A percentile compares a stretch with the other conserved stretches of the same genome.
Evolutionary conservation across 2,888 invertebrate genomes (phyloP).

Genomic region (Drosophila nigritarsus): DNA sequence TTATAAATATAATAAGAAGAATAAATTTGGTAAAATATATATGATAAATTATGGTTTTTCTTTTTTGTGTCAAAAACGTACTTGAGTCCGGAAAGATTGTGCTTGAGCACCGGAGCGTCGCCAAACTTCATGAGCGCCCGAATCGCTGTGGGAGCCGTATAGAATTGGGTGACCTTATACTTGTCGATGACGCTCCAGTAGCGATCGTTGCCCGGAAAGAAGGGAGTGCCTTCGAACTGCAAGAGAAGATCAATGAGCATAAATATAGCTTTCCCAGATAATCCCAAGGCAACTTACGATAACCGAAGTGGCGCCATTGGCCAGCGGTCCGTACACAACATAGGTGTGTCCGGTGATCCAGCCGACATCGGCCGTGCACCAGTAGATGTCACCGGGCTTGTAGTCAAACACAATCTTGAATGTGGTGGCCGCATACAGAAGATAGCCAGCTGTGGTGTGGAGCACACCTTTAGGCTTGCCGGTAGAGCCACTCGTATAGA

Average conservation of each 20-base stretch:
- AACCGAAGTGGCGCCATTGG: conserved; percentile 96
- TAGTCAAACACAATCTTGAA: conserved; percentile 98
- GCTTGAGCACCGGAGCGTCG: conserved; percentile 92
- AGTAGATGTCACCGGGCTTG: conserved; percentile 92
- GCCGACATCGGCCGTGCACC: conserved; percentile 98
- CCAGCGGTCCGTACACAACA: conserved; percentile 97
- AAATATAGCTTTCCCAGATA: background rate
- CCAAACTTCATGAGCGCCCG: conserved; percentile 98
- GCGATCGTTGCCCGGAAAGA: conserved; percentile 96
- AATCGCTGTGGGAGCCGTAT: conserved; percentile 99
- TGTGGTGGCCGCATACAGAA: conserved; percentile 96
- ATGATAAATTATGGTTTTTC: no score
- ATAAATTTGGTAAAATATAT: conserved; percentile 13
- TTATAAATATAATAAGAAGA: conserved; percentile 68
- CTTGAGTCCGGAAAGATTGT: conserved; percentile 84
- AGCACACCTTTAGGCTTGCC: conserved; percentile 99
- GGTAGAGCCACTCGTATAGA: conserved; percentile 98
- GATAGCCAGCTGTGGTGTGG: conserved; percentile 97
- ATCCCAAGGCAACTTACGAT: conserved; percentile 88
- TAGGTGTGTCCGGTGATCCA: conserved; percentile 98
- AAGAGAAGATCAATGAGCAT: conserved; percentile 51
- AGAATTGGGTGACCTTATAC: conserved; percentile 97
- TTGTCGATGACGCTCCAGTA: conserved; percentile 97
- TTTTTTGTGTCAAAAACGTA: conserved; percentile 50
- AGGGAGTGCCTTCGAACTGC: conserved; percentile 98